phyloP scores from a whole-genome alignment of 2,797 vertebrate species.

The Enteromius unitaeniatus region DNA sequence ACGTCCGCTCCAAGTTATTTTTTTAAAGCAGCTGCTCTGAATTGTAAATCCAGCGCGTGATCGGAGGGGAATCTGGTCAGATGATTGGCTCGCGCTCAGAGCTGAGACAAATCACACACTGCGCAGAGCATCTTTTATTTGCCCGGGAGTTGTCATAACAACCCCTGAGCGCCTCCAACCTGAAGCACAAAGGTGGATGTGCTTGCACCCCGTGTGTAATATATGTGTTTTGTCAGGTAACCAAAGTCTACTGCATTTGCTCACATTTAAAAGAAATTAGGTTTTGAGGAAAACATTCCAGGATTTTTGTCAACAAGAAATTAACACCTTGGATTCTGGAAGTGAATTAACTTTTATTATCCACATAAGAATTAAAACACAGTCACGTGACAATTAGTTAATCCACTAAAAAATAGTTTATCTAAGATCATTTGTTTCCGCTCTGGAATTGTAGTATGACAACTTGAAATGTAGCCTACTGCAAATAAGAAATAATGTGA shows the following conservation, averaged over 20 bases:
- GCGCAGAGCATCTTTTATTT: slow-evolving; percentile 11
- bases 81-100: slow-evolving; percentile 29
- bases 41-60: slow-evolving; percentile 47
- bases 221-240: background rate
- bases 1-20: slow-evolving; percentile 30
- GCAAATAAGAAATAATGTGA: no score
- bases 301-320: background rate
- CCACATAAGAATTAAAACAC: no score
- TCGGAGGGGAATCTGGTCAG: background rate
- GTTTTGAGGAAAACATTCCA: background rate
- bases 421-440: no score
- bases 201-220: background rate
- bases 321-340: no score
- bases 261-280: background rate
- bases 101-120: slow-evolving; percentile 1
- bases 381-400: no score
- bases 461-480: no score
- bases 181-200: background rate
- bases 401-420: no score
- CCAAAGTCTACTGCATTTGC: background rate
- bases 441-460: no score
- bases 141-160: slow-evolving; percentile 37
- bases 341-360: no score
- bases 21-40: slow-evolving; percentile 28
- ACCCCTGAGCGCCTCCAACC: background rate